phyloP scores from a whole-genome alignment of 2,797 vertebrate genomes.

The Siniperca scherzeri region DNA sequence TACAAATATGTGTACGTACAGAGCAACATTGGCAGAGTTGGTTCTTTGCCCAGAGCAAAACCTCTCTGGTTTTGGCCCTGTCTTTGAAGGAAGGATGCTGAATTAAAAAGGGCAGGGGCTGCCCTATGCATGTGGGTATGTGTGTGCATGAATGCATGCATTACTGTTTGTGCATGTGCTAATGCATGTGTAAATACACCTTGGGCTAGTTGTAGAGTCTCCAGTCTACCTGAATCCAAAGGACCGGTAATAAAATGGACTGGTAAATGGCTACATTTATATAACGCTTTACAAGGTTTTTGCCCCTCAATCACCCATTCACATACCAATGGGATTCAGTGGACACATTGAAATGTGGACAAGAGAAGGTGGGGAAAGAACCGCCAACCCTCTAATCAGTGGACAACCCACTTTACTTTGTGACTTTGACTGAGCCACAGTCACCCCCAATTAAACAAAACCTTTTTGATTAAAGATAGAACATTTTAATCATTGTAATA shows the following conservation, averaged over 20 bases:
- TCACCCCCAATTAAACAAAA: neutral
- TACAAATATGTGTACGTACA: neutral
- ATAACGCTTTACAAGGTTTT: too few species aligned
- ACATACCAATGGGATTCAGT: too few species aligned
- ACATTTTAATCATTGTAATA: neutral
- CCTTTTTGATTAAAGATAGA: neutral
- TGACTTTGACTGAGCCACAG: too few species aligned
- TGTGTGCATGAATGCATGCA: neutral
- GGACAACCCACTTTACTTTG: too few species aligned
- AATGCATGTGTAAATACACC: conserved; percentile 3
- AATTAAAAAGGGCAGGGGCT: neutral
- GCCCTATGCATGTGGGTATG: neutral
- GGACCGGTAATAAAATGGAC: too few species aligned
- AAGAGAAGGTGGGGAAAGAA: too few species aligned
- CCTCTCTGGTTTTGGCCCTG: neutral
- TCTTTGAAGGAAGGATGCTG: neutral
- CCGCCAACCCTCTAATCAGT: too few species aligned
- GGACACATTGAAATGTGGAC: too few species aligned
- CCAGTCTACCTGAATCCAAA: neutral
- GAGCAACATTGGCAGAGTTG: neutral
- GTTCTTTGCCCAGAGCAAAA: neutral
- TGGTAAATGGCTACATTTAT: too few species aligned
- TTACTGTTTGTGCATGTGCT: too few species aligned
- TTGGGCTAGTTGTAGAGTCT: neutral
- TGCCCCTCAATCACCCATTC: too few species aligned